Evolutionary conservation across 2,113 vertebrate species (phyloP).

Genomic region (Osmerus mordax): DNA sequence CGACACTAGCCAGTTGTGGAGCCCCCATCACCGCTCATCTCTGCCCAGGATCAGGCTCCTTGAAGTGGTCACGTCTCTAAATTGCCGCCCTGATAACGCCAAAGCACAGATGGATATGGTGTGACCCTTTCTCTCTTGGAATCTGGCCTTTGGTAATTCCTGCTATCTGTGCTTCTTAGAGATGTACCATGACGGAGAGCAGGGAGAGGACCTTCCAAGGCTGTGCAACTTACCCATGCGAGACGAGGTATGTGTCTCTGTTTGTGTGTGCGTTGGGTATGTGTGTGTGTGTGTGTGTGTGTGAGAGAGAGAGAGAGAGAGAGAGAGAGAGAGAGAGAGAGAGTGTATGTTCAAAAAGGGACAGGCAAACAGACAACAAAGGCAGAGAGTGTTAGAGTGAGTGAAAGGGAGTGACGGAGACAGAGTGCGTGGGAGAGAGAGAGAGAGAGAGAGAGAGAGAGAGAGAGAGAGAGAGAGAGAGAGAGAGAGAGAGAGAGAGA

Average conservation of each 20-base stretch:
- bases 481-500: no score
- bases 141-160: not conserved
- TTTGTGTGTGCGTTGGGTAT: not conserved
- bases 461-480: no score
- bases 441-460: no score
- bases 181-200: not conserved
- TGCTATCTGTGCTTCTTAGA: not conserved
- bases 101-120: not conserved
- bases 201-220: not conserved
- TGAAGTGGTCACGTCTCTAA: conserved; percentile 9
- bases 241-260: not conserved
- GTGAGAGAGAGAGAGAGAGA: not conserved
- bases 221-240: conserved; percentile 5
- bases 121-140: not conserved
- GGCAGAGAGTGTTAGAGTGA: no score
- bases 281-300: not conserved
- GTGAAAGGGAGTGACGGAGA: no score
- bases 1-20: conserved; percentile 3
- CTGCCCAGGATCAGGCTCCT: not conserved
- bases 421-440: no score
- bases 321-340: not conserved
- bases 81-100: conserved; percentile 41
- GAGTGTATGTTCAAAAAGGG: not conserved
- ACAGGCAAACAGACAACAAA: not conserved
- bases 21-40: not conserved